Base-by-base conservation (phyloP, 2,113 vertebrate species). In the Nerophis lumbriciformis region DNA sequence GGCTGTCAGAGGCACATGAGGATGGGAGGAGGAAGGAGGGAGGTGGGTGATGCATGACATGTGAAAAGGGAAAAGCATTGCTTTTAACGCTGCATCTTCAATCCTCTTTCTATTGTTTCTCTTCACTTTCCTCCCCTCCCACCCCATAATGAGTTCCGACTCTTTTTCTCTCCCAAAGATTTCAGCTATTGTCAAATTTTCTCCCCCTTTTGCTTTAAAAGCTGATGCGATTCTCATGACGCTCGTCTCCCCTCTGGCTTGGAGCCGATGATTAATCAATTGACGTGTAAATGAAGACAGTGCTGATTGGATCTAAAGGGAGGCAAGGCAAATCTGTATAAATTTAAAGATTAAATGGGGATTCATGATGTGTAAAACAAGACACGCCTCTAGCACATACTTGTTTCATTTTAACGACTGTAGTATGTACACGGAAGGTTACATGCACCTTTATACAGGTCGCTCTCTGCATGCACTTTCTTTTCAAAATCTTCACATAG, bases 1-100 rank as follows among this genome's bases (percentile, higher is more conserved):
- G 86, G 79, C 87, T 88, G 88, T 88, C 86, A 88, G 81, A 87
- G 82, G 79, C 88, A 86, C 84, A 88, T 70, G 87, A 89, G 88
- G 82, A 89, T 82, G 80, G 79, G 72, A 81, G 82, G 82, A 86
- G 70, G 86, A 87, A 77, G 77, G 81, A 88, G 81, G 82, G 85
- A 88, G 80, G 83, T 80, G 87, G 87, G 82, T 84, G 85, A 88
- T 84, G 86, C 84, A 85, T 89, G 85, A 90, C 88, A 88, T 82
- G 87, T 89, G 85, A 87, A 90, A 87, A 87, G 81, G 76, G 76
- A 85, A 84, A 75, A 79, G 77, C 83, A 15, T 67, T 80, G 81
- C 83, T 85, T 75, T 87, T 74, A 77, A 77, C 76, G 55, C 66
- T 52, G 65, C 76, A 84, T 87, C 77, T 57, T 76, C 82, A 78